Evolutionary conservation across 2,113 vertebrate genomes (phyloP), one percentile per base, ranked within the genome.

Genomic region (Entomyzon cyanotis): DNA sequence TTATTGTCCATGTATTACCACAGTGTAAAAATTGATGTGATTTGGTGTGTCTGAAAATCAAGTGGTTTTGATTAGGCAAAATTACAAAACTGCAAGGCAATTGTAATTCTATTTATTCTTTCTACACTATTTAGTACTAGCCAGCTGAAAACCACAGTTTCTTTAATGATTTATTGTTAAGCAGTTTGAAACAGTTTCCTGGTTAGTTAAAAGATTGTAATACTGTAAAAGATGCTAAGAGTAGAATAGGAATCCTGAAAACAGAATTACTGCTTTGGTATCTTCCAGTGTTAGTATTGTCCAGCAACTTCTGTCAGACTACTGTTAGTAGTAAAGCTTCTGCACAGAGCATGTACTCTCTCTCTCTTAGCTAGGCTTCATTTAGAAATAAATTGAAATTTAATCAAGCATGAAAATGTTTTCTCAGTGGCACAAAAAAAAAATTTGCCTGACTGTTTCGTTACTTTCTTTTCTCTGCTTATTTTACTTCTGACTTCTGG

Each of bases 311-410:
- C 9, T 33, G 4, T 74, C 17, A 55, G 50, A 49, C 27, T 11
- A 22, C 13, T 12, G 10, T 37, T 47, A 52, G 9, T 13, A 46
- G 50, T 33, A 35, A 68, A 65, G 19, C 16, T 31, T 47, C 18
- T 35, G 20, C 13, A 16, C 11, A 24, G 5, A 55, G 25, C 30
- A 11, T 0, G 0, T 16, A 6, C 10, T 31, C 7, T 58, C 5
- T 46, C 31, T 83, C 37, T 79, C 20, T 21, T 21, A 58, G 28
- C 8, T 80, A 67, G 21, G 6, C 47, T 77, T 81, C 24, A 42
- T 41, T 84, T 78, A 70, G 56, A 75, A 83, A 64, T 63, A 46
- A 84, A 50, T 14, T 47, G 22, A 11, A 69, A 47, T 49, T 63
- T 49, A 67, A 33, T 76, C 31, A 46, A 50, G 28, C 21, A 39